Conservation (phyloP, 2,113 vertebrate genomes). For the Ariopsis seemanni region DNA sequence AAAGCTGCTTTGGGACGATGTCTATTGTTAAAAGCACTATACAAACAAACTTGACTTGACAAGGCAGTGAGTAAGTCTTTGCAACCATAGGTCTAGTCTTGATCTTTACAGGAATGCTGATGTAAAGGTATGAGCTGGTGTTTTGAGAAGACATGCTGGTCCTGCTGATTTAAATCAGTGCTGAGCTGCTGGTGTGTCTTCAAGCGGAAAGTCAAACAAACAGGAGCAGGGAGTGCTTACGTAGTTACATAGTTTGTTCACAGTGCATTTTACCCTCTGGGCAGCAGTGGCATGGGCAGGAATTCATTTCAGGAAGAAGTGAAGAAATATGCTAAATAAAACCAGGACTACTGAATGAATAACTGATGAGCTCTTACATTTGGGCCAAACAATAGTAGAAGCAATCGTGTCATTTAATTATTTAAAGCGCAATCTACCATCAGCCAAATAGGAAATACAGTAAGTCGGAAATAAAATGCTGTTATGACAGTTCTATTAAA, state of each 20-base stretch:
- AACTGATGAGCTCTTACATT: neutral
- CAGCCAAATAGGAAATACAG: neutral
- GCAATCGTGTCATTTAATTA: neutral
- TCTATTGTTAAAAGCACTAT: too few species aligned
- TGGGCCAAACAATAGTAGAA: neutral
- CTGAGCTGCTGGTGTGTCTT: neutral
- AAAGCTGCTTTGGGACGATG: too few species aligned
- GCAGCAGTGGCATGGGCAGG: neutral
- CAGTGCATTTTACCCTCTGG: too few species aligned
- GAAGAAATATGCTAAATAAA: neutral
- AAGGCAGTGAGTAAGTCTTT: neutral
- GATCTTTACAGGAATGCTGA: constrained; percentile 12
- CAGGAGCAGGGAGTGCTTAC: constrained; percentile 24
- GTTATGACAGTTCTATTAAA: neutral
- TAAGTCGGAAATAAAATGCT: neutral
- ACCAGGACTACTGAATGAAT: neutral
- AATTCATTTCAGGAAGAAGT: neutral
- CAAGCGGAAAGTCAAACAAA: constrained; percentile 39
- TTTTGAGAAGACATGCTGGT: constrained; percentile 54
- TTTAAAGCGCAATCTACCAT: neutral
- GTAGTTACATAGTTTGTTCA: constrained; percentile 3
- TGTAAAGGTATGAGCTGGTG: constrained; percentile 42
- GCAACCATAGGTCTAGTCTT: neutral
- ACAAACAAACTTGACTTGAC: too few species aligned
- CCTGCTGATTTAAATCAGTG: constrained; percentile 39